These are phyloP conservation scores for Lasius platythorax DNA, from an alignment of 2,888 invertebrate species.

Conservation along the genomic window DNA sequence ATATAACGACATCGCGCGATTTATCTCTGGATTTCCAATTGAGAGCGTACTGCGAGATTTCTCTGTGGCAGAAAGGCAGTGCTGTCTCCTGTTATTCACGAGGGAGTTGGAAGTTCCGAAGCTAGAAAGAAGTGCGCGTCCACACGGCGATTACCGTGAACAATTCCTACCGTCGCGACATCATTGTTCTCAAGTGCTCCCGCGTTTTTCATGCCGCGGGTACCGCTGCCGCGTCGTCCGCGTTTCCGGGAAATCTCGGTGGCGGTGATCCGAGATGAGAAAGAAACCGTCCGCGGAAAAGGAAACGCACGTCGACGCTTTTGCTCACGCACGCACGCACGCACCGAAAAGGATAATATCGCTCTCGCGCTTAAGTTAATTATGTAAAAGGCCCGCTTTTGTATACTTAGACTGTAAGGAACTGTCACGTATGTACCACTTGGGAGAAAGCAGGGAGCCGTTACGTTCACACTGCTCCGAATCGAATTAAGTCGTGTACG, in stretches of 20 bases:
- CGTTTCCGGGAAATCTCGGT: conserved; percentile 34
- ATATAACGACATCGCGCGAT: background rate
- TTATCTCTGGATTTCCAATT: background rate
- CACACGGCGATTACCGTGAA: conserved; percentile 39
- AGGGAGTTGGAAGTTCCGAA: conserved; percentile 1
- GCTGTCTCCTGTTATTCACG: conserved; percentile 15
- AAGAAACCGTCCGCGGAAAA: conserved; percentile 34
- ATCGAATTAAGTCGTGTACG: conserved; percentile 18
- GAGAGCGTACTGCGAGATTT: background rate
- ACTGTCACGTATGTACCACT: background rate
- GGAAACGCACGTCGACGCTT: conserved; percentile 28
- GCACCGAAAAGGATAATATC: conserved; percentile 11
- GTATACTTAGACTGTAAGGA: background rate
- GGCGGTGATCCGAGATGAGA: conserved; percentile 24
- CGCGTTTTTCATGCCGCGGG: conserved; percentile 25
- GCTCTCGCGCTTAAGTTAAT: background rate
- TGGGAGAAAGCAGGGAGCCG: conserved; percentile 25
- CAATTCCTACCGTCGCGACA: conserved; percentile 44
- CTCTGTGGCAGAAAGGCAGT: background rate
- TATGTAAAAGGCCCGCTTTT: conserved; percentile 4
- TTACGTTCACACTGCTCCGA: background rate
- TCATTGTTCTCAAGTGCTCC: conserved; percentile 40
- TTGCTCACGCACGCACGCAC: background rate
- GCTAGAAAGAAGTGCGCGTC: conserved; percentile 22
- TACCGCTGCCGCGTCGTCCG: background rate